phyloP scores from a whole-genome alignment of 1,140 invertebrate species.

The Psix sp. region DNA sequence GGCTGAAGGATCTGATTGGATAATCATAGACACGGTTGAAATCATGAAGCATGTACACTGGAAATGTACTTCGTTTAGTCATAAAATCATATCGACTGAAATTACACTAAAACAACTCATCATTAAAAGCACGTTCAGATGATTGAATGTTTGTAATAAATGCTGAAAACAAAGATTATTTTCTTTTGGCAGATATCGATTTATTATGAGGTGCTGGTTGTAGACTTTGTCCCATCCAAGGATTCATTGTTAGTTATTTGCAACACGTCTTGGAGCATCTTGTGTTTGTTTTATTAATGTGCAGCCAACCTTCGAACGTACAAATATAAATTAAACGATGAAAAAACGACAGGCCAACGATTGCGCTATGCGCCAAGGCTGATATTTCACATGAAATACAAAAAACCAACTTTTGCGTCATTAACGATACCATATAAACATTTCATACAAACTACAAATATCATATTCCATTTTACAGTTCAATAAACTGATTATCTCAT shows the following conservation, averaged over 20 bases:
- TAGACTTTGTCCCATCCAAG: conserved; percentile 51
- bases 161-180: no score
- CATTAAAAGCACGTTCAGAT: no score
- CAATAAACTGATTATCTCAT: no score
- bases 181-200: no score
- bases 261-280: conserved; percentile 63
- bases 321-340: conserved; percentile 57
- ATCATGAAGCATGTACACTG: conserved; percentile 61
- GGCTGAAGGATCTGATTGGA: no score
- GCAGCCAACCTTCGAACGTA: conserved; percentile 57
- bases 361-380: conserved; percentile 51
- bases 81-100: no score
- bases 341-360: conserved; percentile 34
- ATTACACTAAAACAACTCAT: no score
- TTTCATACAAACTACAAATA: no score
- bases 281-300: conserved; percentile 71
- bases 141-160: no score
- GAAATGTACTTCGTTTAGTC: conserved; percentile 57
- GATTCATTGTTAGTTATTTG: conserved; percentile 50
- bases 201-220: no score
- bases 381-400: conserved; percentile 54
- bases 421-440: conserved; percentile 44
- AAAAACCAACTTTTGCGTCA: conserved; percentile 47
- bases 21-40: no score
- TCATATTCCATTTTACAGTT: no score